Conservation (phyloP, 1,140 invertebrate genomes). For the Pemphigus obesinymphae region DNA sequence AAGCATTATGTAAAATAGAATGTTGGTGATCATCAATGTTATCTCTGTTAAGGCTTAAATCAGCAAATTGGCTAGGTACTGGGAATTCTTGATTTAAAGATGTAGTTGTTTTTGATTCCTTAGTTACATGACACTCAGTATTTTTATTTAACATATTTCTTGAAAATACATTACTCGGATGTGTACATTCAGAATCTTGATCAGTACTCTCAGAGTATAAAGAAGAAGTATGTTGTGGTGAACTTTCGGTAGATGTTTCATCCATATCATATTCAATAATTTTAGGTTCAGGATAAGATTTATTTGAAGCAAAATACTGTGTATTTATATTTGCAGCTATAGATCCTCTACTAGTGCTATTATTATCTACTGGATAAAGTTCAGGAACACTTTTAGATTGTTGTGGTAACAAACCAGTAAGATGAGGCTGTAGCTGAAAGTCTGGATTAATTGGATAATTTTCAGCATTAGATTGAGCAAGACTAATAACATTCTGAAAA, state of each 20-base stretch:
- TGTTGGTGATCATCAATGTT: slow-evolving; percentile 20
- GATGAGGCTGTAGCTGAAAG: slow-evolving; percentile 31
- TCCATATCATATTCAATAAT: slow-evolving; percentile 34
- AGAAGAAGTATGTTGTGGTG: slow-evolving; percentile 36
- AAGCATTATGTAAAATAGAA: slow-evolving; percentile 29
- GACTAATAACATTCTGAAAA: slow-evolving; percentile 12
- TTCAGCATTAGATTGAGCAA: slow-evolving; percentile 27
- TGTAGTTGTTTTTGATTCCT: slow-evolving; percentile 16
- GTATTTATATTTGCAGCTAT: slow-evolving; percentile 31
- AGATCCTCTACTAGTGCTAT: slow-evolving; percentile 2
- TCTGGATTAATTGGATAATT: slow-evolving; percentile 36
- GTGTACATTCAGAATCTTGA: slow-evolving; percentile 28
- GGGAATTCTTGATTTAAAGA: slow-evolving; percentile 9
- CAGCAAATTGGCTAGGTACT: slow-evolving; percentile 38
- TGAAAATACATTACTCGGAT: not conserved
- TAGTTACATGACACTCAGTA: slow-evolving; percentile 5
- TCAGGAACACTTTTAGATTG: slow-evolving; percentile 19
- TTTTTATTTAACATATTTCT: not conserved
- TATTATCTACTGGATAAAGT: not conserved
- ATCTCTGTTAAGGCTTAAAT: not conserved
- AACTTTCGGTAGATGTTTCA: slow-evolving; percentile 37
- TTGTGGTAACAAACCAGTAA: slow-evolving; percentile 29
- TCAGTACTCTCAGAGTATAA: slow-evolving; percentile 36
- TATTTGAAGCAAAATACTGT: slow-evolving; percentile 29
- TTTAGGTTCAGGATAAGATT: slow-evolving; percentile 27